Evolutionary conservation across 2,888 invertebrate genomes (phyloP).

Genomic region (Zaprionus bogoriensis): DNA sequence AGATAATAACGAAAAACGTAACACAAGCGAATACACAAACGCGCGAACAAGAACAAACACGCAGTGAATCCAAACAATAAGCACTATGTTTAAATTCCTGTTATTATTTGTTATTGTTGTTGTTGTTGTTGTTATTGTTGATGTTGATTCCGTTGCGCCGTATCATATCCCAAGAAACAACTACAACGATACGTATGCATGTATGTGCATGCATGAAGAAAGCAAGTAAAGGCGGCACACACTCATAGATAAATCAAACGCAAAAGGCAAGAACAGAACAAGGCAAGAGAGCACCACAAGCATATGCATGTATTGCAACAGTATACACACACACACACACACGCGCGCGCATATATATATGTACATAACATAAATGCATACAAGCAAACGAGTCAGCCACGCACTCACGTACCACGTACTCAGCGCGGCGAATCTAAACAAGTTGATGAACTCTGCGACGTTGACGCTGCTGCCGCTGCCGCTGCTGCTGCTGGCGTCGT

Average conservation of each 20-base stretch:
- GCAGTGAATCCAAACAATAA: conserved; percentile 34
- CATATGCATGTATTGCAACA: conserved; percentile 12
- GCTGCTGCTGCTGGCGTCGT: conserved; percentile 18
- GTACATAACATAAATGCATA: conserved; percentile 31
- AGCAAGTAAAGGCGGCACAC: conserved; percentile 60
- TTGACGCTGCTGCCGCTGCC: conserved; percentile 25
- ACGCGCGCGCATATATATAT: conserved; percentile 19
- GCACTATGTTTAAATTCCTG: conserved; percentile 33
- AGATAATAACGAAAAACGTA: conserved; percentile 71
- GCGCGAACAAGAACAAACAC: conserved; percentile 60
- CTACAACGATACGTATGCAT: conserved; percentile 35
- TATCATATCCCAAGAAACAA: conserved; percentile 56
- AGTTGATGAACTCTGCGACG: conserved; percentile 78
- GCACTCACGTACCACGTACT: conserved; percentile 72
- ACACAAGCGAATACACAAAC: conserved; percentile 48
- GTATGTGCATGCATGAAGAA: conserved; percentile 31
- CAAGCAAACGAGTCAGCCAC: conserved; percentile 50
- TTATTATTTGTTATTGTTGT: conserved; percentile 16
- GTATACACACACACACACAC: conserved; percentile 24
- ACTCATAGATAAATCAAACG: conserved; percentile 54
- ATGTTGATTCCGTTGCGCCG: conserved; percentile 42
- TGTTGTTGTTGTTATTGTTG: conserved; percentile 26
- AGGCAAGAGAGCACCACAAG: conserved; percentile 23
- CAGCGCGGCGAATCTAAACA: conserved; percentile 74
- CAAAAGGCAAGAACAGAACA: conserved; percentile 50